Base-by-base conservation (phyloP, 2,113 vertebrate genomes). In the Pithys albifrons region DNA sequence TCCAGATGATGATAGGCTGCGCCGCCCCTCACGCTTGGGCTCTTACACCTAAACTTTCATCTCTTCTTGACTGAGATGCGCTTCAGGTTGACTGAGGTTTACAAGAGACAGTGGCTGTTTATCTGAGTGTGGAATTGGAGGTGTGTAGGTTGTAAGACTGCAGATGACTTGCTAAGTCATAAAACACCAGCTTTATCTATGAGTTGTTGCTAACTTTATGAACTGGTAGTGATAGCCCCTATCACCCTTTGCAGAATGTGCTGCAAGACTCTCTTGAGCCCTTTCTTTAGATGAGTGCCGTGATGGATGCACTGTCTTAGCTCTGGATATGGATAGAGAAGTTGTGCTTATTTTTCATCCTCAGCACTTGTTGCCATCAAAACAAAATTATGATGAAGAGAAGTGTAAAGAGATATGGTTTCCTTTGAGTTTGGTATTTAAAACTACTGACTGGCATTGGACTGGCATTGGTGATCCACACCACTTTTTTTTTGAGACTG, bases 81-180 rank as follows among this genome's bases (percentile, higher is more conserved):
- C 73, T 89, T 87, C 83, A 81, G 83, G 83, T 93, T 1, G 5
- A 33, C 83, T 89, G 91, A 95, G 76, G 52, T 91, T 92, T 88
- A 81, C 37, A 13, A 35, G 73, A 58, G 67, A 48, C 14, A 45
- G 43, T 55, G 24, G 14, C 55, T 93, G 76, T 80, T 96, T 86
- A 83, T 86, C 55, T 88, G 90, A 88, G 75, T 71, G 64, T n/a
- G 83, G 88, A 90, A 84, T 25, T 59, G 66, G 65, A 92, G 70
- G n/a, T 81, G 74, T 39, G 61, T 72, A 70, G 83, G 65, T 85
- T 96, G 79, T 87, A 65, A 92, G 88, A 96, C 88, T 93, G 90
- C 85, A 93, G 86, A 66, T 10, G 0, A 91, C 79, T 80, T 88
- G 79, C 65, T 82, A 89, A 91, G 76, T 54, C 58, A 35, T 78